Percentiles rank a stretch among this genome's conserved stretches.
phyloP scores from a whole-genome alignment of 2,888 invertebrate genomes.

The Microctonus brassicae region DNA sequence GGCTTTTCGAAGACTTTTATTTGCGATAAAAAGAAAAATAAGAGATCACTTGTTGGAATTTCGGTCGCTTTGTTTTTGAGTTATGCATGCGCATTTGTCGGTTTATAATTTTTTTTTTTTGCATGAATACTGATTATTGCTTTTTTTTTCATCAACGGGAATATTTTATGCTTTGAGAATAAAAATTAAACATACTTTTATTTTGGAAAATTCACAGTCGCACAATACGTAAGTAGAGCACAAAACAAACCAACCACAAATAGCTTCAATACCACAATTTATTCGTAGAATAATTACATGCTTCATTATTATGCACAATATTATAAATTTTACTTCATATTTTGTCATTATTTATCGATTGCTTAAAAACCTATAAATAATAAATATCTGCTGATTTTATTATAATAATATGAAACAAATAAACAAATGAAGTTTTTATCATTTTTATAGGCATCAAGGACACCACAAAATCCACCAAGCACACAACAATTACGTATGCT shows the following conservation, averaged over 20 bases:
- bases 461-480: constrained; percentile 77
- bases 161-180: background rate
- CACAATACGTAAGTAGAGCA: constrained; percentile 1
- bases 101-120: background rate
- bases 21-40: too few relatives aligned
- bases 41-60: too few relatives aligned
- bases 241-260: background rate
- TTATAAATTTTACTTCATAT: constrained; percentile 8
- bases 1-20: background rate
- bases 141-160: background rate
- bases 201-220: background rate
- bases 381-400: too few relatives aligned
- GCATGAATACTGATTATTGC: background rate
- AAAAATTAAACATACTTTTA: background rate
- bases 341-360: background rate
- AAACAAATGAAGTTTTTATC: background rate
- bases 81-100: background rate
- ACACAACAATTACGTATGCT: constrained; percentile 90
- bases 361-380: too few relatives aligned
- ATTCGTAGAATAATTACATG: background rate
- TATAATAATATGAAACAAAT: too few relatives aligned
- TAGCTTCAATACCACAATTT: background rate
- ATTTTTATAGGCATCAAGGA: constrained; percentile 61
- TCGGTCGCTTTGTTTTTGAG: too few relatives aligned
- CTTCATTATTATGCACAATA: background rate